Percentiles rank a stretch among this genome's conserved stretches.
phyloP scores from a whole-genome alignment of 1,140 invertebrate species.

The Microplitis demolitor region DNA sequence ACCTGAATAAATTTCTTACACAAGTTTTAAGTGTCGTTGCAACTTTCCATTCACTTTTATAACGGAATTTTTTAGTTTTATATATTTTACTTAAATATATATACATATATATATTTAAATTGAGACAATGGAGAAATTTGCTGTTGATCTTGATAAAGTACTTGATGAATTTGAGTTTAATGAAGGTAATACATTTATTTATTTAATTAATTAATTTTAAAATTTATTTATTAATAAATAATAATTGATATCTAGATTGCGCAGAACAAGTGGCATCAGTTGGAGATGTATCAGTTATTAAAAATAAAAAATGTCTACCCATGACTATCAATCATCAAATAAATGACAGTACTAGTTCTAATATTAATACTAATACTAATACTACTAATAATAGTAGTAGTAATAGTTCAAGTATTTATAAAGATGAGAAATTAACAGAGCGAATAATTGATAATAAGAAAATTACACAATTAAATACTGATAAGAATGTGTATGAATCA shows the following conservation, averaged over 20 bases:
- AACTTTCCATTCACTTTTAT: not conserved
- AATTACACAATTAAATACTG: not conserved
- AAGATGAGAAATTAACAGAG: not conserved
- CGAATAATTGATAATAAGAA: not conserved
- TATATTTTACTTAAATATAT: not conserved
- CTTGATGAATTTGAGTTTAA: slow-evolving; percentile 85
- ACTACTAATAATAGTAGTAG: no score
- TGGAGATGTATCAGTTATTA: not conserved
- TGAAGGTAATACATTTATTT: slow-evolving; percentile 62
- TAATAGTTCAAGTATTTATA: not conserved
- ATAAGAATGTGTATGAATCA: not conserved
- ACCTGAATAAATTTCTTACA: no score
- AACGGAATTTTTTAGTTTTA: not conserved
- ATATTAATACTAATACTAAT: no score
- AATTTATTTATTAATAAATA: not conserved
- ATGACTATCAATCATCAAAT: not conserved
- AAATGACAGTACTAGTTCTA: not conserved
- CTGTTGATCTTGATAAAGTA: slow-evolving; percentile 85
- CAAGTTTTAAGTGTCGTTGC: no score
- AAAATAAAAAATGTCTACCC: not conserved
- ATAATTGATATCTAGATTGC: slow-evolving; percentile 45
- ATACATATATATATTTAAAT: not conserved
- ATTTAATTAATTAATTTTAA: not conserved
- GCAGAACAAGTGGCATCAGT: slow-evolving; percentile 52
- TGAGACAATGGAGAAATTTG: slow-evolving; percentile 70